These are phyloP conservation scores for Temnothorax longispinosus DNA, from an alignment of 1,140 invertebrate species.

Conservation along the genomic window DNA sequence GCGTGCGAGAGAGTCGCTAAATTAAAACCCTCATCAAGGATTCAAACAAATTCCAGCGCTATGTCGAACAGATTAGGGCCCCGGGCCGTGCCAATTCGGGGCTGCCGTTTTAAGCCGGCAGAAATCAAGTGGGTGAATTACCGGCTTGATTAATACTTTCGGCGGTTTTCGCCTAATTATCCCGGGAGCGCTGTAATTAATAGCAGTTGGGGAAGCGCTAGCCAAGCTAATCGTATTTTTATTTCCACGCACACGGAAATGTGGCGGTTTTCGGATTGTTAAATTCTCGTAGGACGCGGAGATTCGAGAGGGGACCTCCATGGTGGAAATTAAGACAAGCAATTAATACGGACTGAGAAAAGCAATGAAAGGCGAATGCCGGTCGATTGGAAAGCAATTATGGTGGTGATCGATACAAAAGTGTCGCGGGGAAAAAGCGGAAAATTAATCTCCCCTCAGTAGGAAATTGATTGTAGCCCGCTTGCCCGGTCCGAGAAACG, in stretches of 20 bases:
- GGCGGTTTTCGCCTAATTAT: slow-evolving; percentile 78
- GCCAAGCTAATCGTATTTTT: slow-evolving; percentile 45
- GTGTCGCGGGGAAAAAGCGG: slow-evolving; percentile 15
- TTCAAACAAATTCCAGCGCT: slow-evolving; percentile 76
- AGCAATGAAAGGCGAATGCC: slow-evolving; percentile 34
- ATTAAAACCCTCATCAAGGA: slow-evolving; percentile 76
- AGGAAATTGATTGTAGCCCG: slow-evolving; percentile 53
- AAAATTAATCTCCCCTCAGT: slow-evolving; percentile 43
- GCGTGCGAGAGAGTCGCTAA: slow-evolving; percentile 67
- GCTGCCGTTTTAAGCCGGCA: slow-evolving; percentile 69
- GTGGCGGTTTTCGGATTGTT: slow-evolving; percentile 34
- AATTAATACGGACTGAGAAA: slow-evolving; percentile 41
- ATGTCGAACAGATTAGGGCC: slow-evolving; percentile 61
- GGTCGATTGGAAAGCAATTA: slow-evolving; percentile 49
- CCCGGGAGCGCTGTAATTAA: slow-evolving; percentile 59
- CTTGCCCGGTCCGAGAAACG: slow-evolving; percentile 44
- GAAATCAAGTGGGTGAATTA: slow-evolving; percentile 59
- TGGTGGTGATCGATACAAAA: slow-evolving; percentile 49
- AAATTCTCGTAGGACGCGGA: slow-evolving; percentile 11
- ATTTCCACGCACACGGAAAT: slow-evolving; percentile 5
- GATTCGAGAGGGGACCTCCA: not conserved
- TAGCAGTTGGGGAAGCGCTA: slow-evolving; percentile 22
- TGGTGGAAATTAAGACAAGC: slow-evolving; percentile 21
- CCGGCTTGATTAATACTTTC: slow-evolving; percentile 60
- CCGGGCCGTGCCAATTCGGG: slow-evolving; percentile 52